Evolutionary conservation across 2,113 vertebrate genomes (phyloP).

Genomic region (Dinomys branickii): DNA sequence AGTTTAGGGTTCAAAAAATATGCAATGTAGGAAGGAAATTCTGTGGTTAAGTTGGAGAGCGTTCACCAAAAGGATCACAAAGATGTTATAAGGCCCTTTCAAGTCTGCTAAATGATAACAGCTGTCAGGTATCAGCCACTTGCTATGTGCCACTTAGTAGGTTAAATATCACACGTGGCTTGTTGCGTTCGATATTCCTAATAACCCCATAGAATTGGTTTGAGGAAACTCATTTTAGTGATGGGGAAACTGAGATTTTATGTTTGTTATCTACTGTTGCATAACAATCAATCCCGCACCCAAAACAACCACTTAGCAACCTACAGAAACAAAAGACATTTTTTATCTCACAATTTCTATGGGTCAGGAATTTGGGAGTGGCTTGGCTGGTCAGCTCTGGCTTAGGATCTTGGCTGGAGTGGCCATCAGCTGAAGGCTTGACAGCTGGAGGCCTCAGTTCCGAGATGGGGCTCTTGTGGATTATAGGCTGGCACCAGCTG

Average conservation of each 20-base stretch:
- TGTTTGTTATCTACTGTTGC: not conserved
- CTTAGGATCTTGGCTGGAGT: not conserved
- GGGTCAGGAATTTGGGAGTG: not conserved
- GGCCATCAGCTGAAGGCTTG: not conserved
- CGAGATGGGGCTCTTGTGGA: not conserved
- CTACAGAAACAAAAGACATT: not conserved
- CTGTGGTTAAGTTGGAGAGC: not conserved
- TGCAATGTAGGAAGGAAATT: not conserved
- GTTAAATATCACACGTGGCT: not conserved
- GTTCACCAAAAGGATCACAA: not conserved
- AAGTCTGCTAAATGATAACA: not conserved
- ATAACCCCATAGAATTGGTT: not conserved
- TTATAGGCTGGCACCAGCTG: not conserved
- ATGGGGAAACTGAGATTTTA: not conserved
- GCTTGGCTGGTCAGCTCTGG: not conserved
- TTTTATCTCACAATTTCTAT: not conserved
- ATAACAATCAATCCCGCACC: too few relatives aligned
- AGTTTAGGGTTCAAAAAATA: not conserved
- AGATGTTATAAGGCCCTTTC: not conserved
- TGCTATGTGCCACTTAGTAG: not conserved
- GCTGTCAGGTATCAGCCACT: not conserved
- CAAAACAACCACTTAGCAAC: not conserved
- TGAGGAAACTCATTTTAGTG: not conserved
- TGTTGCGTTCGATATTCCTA: not conserved
- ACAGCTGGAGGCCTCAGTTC: not conserved